Conservation (phyloP, 2,888 invertebrate species). For the Augiades crinisus region DNA sequence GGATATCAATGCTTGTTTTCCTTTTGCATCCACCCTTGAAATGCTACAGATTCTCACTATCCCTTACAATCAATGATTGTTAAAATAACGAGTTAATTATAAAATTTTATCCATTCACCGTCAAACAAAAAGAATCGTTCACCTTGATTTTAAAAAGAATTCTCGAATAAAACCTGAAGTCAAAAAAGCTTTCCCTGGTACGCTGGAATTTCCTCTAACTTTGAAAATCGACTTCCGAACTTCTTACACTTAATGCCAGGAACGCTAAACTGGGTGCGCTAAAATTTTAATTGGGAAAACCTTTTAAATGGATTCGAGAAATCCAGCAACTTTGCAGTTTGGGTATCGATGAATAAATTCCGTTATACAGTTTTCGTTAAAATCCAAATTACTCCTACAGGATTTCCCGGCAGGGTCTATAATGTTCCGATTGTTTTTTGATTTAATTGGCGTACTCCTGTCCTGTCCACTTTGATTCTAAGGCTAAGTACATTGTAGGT, state of each 20-base stretch:
- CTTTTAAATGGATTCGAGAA: conserved; percentile 27
- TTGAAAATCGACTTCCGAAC: conserved; percentile 24
- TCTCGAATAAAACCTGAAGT: conserved; percentile 11
- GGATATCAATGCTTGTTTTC: too few relatives aligned
- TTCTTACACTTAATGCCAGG: conserved; percentile 27
- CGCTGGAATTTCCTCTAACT: conserved; percentile 19
- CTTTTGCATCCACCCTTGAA: too few relatives aligned
- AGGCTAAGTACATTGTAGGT: too few relatives aligned
- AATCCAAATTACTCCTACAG: too few relatives aligned
- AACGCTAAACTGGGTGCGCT: conserved; percentile 25
- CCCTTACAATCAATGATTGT: too few relatives aligned
- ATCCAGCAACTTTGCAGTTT: conserved; percentile 23
- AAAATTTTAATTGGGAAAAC: conserved; percentile 28
- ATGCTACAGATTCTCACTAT: too few relatives aligned
- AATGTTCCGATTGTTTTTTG: too few relatives aligned
- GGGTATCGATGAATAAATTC: conserved; percentile 24
- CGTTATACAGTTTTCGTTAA: conserved; percentile 15
- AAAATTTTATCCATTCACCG: too few relatives aligned
- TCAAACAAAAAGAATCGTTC: neutral
- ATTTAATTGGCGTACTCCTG: too few relatives aligned
- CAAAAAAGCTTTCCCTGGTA: conserved; percentile 23
- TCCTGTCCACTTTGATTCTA: too few relatives aligned
- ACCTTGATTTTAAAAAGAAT: conserved; percentile 1
- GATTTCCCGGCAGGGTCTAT: too few relatives aligned
- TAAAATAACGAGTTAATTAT: too few relatives aligned